Evolutionary conservation across 1,140 invertebrate species (phyloP), one percentile per base, ranked within the genome.

Genomic region (Anagrus nilaparvatae): DNA sequence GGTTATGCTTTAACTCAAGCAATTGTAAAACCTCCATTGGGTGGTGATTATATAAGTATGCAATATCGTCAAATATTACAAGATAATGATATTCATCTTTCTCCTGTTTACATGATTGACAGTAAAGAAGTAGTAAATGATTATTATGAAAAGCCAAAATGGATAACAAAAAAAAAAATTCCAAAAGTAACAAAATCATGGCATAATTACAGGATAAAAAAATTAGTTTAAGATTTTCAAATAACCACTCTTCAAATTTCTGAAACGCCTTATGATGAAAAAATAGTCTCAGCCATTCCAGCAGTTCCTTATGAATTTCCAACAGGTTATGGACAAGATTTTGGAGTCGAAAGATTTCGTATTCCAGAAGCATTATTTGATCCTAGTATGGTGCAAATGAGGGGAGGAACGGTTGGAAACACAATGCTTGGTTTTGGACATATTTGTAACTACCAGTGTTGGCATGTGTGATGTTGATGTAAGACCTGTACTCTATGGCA

Each of bases 391-490:
- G 72, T 74, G 19, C 69, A 67, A 48, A 70, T 72, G 62, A 54
- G 68, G 17, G 66, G 72, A 18, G 71, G 69, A 27, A 65, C 71
- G 50, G 73, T 77, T 31, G 78, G 76, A 10, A 77, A 78, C 47
- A 77, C 78, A 8, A 81, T 88, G 74, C 71, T 91, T 32, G 85
- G 84, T 43, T 78, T 85, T 37, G 79, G 82, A 13, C 82, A 89
- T 56, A 77, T 89, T n/a, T 40, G 84, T 90, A 2, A 82, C 82
- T 8, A 90, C 85, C 2, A 86, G 84, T 65, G 84, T 89, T 28
- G 85, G 85, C 20, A 87, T 90, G 82, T 91, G 87, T 66, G 87
- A 91, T 59, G 83, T 89, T 43, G 88, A 93, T 63, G 79, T 89
- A 14, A 66, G 86, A 68, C 83, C 87, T 14, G 82, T 83, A 28